phyloP scores from a whole-genome alignment of 2,888 invertebrate species.

The Gnatocerus cornutus region DNA sequence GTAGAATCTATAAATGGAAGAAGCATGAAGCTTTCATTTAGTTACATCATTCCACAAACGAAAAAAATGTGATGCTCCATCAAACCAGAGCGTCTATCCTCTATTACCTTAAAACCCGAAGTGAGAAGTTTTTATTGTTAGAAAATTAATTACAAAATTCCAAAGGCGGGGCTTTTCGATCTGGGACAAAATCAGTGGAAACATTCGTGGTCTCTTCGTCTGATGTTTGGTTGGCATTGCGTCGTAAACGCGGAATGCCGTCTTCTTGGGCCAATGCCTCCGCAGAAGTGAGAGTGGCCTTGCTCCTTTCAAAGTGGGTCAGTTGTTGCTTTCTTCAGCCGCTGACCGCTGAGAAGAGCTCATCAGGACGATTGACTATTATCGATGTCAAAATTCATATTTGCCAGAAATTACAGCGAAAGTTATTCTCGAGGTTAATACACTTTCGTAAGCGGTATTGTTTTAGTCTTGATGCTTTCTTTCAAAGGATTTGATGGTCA shows the following conservation, averaged over 20 bases:
- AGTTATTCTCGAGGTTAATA: conserved; percentile 26
- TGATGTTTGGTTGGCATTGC: background rate
- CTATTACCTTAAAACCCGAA: background rate
- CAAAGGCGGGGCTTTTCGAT: background rate
- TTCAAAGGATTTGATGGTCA: conserved; percentile 29
- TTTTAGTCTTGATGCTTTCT: conserved; percentile 12
- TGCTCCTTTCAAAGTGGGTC: conserved; percentile 64
- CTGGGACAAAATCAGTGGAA: background rate
- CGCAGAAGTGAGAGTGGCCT: conserved; percentile 67
- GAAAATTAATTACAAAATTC: background rate
- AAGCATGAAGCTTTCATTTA: conserved; percentile 30
- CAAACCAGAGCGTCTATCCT: background rate
- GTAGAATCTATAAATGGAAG: conserved; percentile 22
- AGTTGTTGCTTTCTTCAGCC: conserved; percentile 66
- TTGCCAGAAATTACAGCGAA: conserved; percentile 32
- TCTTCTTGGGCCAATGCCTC: conserved; percentile 49
- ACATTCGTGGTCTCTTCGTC: background rate
- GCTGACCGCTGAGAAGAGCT: conserved; percentile 55
- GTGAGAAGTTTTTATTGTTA: no score
- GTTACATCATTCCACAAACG: conserved; percentile 26
- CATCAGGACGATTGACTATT: conserved; percentile 25
- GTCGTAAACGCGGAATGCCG: conserved; percentile 38
- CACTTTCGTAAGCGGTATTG: conserved; percentile 17
- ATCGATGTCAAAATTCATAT: conserved; percentile 37
- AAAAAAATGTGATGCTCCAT: conserved; percentile 25